Evolutionary conservation across 30 jellyfish, hydroid and myxozoan genomes (phyloP).

Genomic region (Pseudorhiza aurosa): DNA sequence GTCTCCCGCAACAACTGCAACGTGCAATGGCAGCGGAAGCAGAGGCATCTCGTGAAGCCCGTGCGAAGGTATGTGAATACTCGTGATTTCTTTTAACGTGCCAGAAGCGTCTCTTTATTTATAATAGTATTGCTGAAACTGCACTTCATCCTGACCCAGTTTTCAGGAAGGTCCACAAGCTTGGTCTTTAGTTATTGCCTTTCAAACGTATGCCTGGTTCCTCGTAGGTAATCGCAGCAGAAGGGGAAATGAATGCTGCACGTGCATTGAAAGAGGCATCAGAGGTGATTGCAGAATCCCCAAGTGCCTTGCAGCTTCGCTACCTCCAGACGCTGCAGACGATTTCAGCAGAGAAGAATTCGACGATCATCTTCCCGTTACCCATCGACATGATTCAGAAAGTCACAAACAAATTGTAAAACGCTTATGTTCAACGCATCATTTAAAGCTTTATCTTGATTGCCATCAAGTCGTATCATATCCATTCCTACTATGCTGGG

Average conservation of each 20-base stretch:
- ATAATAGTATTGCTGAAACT: too few species aligned
- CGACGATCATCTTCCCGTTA: conserved; percentile 94
- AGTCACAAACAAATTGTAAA: conserved; percentile 27
- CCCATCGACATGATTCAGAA: conserved; percentile 84
- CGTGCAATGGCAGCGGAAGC: conserved; percentile 99
- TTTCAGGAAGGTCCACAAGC: too few species aligned
- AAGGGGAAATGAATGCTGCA: conserved; percentile 99
- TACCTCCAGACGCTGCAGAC: conserved; percentile 92
- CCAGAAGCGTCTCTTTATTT: too few species aligned
- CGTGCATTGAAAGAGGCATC: conserved; percentile 99
- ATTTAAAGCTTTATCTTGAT: too few species aligned
- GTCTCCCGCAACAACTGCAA: conserved; percentile 94
- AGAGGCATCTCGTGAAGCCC: conserved; percentile 97
- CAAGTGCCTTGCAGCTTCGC: conserved; percentile 94
- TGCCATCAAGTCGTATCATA: too few species aligned
- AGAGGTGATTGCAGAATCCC: conserved; percentile 90
- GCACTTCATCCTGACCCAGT: too few species aligned
- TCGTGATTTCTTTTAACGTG: too few species aligned
- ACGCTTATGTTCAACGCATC: not conserved
- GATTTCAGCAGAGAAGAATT: conserved; percentile 96
- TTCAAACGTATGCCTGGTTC: too few species aligned
- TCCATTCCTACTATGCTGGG: too few species aligned
- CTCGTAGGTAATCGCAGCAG: conserved; percentile 96
- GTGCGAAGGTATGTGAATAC: conserved; percentile 90
- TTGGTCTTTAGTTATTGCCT: too few species aligned